phyloP scores from a whole-genome alignment of 2,888 invertebrate genomes.

The Caenorhabditis angaria region DNA sequence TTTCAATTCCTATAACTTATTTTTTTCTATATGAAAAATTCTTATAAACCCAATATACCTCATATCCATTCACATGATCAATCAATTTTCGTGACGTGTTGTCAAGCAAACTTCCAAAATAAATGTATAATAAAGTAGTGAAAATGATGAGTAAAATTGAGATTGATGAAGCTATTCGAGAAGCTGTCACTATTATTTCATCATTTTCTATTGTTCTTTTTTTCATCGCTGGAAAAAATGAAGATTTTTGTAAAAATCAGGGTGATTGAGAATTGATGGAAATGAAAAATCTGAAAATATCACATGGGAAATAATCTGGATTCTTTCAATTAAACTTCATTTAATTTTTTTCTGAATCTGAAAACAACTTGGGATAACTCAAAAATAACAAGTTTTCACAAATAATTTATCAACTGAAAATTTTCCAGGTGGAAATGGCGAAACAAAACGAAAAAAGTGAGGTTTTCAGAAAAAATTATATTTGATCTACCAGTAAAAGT shows the following conservation, averaged over 20 bases:
- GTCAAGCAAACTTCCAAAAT: constrained; percentile 26
- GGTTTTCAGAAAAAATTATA: too few relatives aligned
- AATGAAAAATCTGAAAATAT: constrained; percentile 6
- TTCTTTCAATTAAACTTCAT: too few relatives aligned
- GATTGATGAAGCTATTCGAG: constrained; percentile 39
- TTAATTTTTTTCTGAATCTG: too few relatives aligned
- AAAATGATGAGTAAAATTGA: constrained; percentile 35
- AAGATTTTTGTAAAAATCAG: neutral
- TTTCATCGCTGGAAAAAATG: constrained; percentile 24
- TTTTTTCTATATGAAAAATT: neutral
- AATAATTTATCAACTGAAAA: too few relatives aligned
- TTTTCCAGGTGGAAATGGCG: too few relatives aligned
- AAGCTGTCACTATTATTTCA: constrained; percentile 25
- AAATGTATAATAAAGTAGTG: constrained; percentile 28
- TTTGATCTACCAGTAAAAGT: too few relatives aligned
- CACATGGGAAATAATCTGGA: neutral
- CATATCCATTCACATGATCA: constrained; percentile 23
- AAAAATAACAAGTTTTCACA: too few relatives aligned
- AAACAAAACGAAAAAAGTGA: too few relatives aligned
- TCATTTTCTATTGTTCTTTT: constrained; percentile 35
- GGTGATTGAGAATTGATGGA: neutral
- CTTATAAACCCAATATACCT: constrained; percentile 12
- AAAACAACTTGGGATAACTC: too few relatives aligned
- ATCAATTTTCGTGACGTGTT: constrained; percentile 12
- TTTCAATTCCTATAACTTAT: constrained; percentile 15